Evolutionary conservation across 2,797 vertebrate species (phyloP).

Genomic region (Gymnopithys bicolor): DNA sequence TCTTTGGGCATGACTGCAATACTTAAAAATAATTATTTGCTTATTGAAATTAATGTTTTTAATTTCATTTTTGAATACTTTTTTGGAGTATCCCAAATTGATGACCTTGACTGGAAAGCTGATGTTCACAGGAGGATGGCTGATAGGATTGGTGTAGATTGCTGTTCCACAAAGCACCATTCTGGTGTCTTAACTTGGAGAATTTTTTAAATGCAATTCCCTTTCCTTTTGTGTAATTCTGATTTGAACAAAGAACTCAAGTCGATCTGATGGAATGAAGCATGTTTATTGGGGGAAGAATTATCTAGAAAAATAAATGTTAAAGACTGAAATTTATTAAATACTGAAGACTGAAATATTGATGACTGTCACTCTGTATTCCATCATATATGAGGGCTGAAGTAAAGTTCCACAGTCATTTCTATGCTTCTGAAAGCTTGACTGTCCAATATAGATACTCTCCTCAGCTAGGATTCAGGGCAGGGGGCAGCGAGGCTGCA

Average conservation of each 20-base stretch:
- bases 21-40: background rate
- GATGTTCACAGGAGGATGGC: background rate
- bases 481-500: background rate
- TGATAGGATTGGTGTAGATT: background rate
- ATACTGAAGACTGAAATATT: background rate
- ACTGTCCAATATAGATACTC: background rate
- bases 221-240: background rate
- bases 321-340: background rate
- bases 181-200: background rate
- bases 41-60: background rate
- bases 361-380: background rate
- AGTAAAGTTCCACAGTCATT: background rate
- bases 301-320: background rate
- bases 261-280: background rate
- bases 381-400: background rate
- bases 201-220: background rate
- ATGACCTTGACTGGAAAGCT: background rate
- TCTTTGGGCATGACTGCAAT: background rate
- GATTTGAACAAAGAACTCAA: background rate
- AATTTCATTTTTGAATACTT: background rate
- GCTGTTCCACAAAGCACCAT: background rate
- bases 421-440: background rate
- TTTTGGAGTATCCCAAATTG: background rate
- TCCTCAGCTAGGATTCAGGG: background rate
- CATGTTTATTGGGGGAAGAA: background rate